These are phyloP conservation scores for Poeciliopsis retropinna DNA, from an alignment of 2,113 vertebrate species.

Conservation along the genomic window DNA sequence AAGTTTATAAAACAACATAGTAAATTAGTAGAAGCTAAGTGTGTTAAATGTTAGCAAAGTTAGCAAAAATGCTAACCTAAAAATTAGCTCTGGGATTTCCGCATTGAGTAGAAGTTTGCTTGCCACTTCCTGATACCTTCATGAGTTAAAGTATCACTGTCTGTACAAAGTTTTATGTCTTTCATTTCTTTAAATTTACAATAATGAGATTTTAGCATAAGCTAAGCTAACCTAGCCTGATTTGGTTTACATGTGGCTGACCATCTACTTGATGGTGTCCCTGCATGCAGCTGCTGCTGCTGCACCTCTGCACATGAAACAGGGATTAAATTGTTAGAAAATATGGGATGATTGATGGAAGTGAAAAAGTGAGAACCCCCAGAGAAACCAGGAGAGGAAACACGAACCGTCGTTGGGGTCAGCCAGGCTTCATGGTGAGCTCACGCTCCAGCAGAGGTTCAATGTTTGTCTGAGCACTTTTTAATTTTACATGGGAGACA, in stretches of 20 bases:
- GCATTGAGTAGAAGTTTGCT: too few species aligned
- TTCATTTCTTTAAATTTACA: background rate
- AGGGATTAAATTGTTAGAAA: conserved; percentile 49
- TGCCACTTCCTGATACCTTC: too few species aligned
- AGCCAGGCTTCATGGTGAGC: conserved; percentile 62
- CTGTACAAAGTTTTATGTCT: background rate
- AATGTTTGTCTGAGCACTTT: conserved; percentile 64
- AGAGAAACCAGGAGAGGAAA: conserved; percentile 54
- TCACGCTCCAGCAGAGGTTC: conserved; percentile 52
- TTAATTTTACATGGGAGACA: conserved; percentile 60
- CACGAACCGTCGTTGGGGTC: conserved; percentile 49
- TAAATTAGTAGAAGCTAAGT: too few species aligned
- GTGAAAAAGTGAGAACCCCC: conserved; percentile 25
- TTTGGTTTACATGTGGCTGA: conserved; percentile 14
- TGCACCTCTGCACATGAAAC: conserved; percentile 31
- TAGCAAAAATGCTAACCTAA: too few species aligned
- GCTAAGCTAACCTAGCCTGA: background rate
- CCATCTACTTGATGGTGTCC: background rate
- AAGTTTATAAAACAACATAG: too few species aligned
- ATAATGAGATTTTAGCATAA: background rate
- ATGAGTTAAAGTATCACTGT: background rate
- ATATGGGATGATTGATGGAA: conserved; percentile 57
- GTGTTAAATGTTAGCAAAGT: too few species aligned
- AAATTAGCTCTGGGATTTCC: too few species aligned
- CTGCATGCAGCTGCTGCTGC: conserved; percentile 4